Percentiles rank a stretch among this genome's conserved stretches.
Conservation (phyloP, 2,888 invertebrate species). For the Trissolcus brochymenae region DNA sequence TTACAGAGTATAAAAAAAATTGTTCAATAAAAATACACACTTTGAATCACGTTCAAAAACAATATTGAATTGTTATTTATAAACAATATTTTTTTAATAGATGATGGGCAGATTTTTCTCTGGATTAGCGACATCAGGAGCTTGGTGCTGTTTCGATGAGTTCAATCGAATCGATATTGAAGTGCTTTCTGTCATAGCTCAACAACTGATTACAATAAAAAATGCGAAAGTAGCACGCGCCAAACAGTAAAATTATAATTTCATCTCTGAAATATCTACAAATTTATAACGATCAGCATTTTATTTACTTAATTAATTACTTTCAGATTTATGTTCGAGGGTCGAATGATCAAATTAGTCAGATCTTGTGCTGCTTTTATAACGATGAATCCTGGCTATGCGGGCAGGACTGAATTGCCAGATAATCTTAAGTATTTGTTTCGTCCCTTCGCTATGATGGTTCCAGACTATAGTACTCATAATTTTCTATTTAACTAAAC, state of each 20-base stretch:
- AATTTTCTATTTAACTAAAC: background rate
- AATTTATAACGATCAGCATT: background rate
- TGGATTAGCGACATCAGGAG: slow-evolving; percentile 91
- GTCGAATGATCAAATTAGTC: slow-evolving; percentile 89
- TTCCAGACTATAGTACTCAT: slow-evolving; percentile 45
- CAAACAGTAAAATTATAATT: slow-evolving; percentile 73
- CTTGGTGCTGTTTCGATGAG: slow-evolving; percentile 95
- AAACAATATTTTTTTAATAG: slow-evolving; percentile 71
- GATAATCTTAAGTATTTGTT: slow-evolving; percentile 92
- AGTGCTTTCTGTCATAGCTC: slow-evolving; percentile 92
- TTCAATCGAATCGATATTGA: slow-evolving; percentile 94
- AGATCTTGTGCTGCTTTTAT: slow-evolving; percentile 90
- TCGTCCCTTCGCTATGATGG: slow-evolving; percentile 49
- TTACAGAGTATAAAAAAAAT: slow-evolving; percentile 74
- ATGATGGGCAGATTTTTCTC: slow-evolving; percentile 96
- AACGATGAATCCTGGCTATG: slow-evolving; percentile 95
- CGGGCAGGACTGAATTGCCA: slow-evolving; percentile 91
- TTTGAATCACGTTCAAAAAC: background rate
- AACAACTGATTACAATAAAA: slow-evolving; percentile 91
- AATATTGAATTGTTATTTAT: slow-evolving; percentile 3
- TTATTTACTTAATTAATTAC: background rate
- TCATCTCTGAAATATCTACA: background rate
- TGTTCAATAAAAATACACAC: background rate
- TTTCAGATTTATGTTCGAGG: slow-evolving; percentile 90
- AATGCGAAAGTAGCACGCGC: slow-evolving; percentile 87